Base-by-base conservation (phyloP, 2,888 invertebrate genomes). In the Zhengitettix transpicula region DNA sequence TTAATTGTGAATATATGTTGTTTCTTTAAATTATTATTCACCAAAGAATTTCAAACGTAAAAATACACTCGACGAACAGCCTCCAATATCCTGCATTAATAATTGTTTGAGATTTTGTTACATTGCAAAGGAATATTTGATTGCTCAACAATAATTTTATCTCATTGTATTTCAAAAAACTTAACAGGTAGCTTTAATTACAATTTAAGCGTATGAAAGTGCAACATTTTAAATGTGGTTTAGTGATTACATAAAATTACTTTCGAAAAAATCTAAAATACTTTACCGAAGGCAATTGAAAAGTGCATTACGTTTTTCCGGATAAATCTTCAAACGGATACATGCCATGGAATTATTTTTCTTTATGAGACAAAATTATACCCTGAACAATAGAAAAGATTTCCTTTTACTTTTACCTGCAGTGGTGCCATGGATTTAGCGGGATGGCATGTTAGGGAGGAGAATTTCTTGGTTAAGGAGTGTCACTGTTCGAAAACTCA, bases 21-120 rank as follows among this genome's bases (percentile, higher is more conserved):
- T 44, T 60, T 57, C 55, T 51, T 52, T 42, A 59, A 54, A 62
- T 52, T 44, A 56, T 47, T 12, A 14, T 47, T 47, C n/a, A 47
- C n/a, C 47, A 47, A 47, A 47, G 47, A 47, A 47, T n/a, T 14
- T 47, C 47, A n/a, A 53, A 57, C 41, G 61, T 44, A 56, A 10
- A 10, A 42, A 17, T 42, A 51, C 41, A 58, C 60, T 62, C 63
- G 61, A 61, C 64, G 65, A 65, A 65, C 65, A 65, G 65, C 65
- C 65, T 65, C 65, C 65, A 65, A 65, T 10, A 51, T 54, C 54
- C 55, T 55, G 58, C 52, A 40, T 42, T 28, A 28, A 28, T 28
- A 28, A 28, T 28, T 28, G 2, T 28, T 28, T 28, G 28, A 28
- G 28, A 28, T 28, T 28, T 28, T 28, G 28, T 28, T 28, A 28